These are phyloP conservation scores for Ophiothrix spiculata DNA, from an alignment of 35 echinoderm and acorn worm genomes.

Conservation along the genomic window DNA sequence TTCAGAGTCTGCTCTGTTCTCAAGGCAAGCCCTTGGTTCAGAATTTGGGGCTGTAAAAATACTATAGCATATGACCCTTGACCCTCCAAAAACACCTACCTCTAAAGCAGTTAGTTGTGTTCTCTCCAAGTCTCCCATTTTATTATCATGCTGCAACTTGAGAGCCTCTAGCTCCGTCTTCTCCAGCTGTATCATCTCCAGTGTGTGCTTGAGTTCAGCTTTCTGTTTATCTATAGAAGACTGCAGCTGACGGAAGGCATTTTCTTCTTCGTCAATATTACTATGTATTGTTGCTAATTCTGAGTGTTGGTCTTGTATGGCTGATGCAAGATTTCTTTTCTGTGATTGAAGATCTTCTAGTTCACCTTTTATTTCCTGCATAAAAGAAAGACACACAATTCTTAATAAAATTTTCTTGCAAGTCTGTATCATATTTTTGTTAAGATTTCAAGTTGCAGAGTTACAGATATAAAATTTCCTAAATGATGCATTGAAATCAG, in stretches of 20 bases:
- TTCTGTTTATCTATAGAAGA: conserved; percentile 69
- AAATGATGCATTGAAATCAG: too few relatives aligned
- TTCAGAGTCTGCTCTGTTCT: too few relatives aligned
- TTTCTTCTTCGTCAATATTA: conserved; percentile 35
- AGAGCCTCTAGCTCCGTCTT: conserved; percentile 94
- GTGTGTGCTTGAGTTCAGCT: conserved; percentile 84
- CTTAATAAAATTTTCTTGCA: background rate
- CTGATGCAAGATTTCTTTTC: conserved; percentile 24
- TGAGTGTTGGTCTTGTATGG: conserved; percentile 25
- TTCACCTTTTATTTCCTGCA: conserved; percentile 63
- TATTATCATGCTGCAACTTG: conserved; percentile 75
- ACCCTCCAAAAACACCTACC: conserved; percentile 15
- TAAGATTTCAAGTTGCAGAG: too few relatives aligned
- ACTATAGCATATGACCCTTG: too few relatives aligned
- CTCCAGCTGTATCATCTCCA: conserved; percentile 97
- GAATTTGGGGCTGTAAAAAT: too few relatives aligned
- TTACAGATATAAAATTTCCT: too few relatives aligned
- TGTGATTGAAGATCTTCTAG: conserved; percentile 52
- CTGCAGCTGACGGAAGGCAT: conserved; percentile 31
- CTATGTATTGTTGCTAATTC: conserved; percentile 34
- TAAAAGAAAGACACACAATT: background rate
- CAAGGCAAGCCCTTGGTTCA: too few relatives aligned
- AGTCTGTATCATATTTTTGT: too few relatives aligned
- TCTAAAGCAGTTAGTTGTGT: conserved; percentile 82
- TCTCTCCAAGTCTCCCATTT: conserved; percentile 79